Conservation (phyloP, 2,888 invertebrate species). For the Andrena fulva region DNA sequence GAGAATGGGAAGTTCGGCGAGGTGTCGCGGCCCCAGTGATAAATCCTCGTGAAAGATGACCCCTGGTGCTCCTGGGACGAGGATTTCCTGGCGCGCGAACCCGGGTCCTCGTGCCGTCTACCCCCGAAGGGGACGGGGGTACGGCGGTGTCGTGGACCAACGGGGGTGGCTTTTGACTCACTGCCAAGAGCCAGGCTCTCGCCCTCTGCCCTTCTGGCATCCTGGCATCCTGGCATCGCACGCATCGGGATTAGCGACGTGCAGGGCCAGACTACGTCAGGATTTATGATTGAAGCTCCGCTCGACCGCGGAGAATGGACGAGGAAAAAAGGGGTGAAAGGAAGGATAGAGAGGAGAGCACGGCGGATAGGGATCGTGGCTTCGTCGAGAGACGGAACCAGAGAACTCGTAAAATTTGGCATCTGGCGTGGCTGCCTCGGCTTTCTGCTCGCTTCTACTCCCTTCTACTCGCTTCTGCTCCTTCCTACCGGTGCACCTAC, state of each 20-base stretch:
- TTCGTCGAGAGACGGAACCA: conserved; percentile 42
- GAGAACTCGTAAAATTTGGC: conserved; percentile 75
- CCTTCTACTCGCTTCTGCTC: conserved; percentile 25
- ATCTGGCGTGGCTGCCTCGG: conserved; percentile 62
- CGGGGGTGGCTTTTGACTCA: conserved; percentile 71
- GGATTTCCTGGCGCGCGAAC: conserved; percentile 59
- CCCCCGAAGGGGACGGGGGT: neutral
- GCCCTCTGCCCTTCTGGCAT: conserved; percentile 61
- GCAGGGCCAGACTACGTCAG: conserved; percentile 71
- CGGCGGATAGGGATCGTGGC: conserved; percentile 37
- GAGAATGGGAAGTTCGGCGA: conserved; percentile 54
- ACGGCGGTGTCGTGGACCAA: conserved; percentile 28
- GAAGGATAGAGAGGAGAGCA: conserved; percentile 20
- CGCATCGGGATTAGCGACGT: conserved; percentile 76
- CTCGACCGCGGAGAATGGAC: conserved; percentile 72
- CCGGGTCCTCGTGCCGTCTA: conserved; percentile 39
- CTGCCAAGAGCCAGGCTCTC: conserved; percentile 72
- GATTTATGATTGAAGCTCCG: conserved; percentile 80
- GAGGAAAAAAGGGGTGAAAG: conserved; percentile 40
- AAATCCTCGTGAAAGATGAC: conserved; percentile 65
- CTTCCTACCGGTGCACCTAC: conserved; percentile 34
- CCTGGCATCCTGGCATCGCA: conserved; percentile 62
- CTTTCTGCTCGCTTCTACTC: conserved; percentile 25
- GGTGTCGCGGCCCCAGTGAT: conserved; percentile 54
- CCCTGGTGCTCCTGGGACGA: conserved; percentile 52